Evolutionary conservation across 2,113 vertebrate species (phyloP).

Genomic region (Macaca nemestrina): DNA sequence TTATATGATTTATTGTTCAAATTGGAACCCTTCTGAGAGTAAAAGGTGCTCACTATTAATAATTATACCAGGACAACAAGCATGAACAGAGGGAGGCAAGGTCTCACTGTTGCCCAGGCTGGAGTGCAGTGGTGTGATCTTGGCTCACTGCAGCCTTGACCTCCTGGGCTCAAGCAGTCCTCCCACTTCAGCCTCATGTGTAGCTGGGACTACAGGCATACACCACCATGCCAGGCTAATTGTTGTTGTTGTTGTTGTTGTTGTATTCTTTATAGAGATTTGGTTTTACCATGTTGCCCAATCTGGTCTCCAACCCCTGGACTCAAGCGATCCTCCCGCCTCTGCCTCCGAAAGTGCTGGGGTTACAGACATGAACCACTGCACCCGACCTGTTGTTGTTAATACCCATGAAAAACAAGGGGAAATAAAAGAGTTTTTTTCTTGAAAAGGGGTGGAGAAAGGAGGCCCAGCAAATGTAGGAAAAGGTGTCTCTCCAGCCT

Average conservation of each 20-base stretch:
- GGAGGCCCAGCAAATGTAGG: not conserved
- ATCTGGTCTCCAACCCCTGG: too few relatives aligned
- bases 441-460: not conserved
- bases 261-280: too few relatives aligned
- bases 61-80: not conserved
- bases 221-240: too few relatives aligned
- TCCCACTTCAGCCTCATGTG: too few relatives aligned
- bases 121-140: too few relatives aligned
- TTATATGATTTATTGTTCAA: not conserved
- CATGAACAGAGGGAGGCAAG: not conserved
- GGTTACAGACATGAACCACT: too few relatives aligned
- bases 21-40: not conserved
- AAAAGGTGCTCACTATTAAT: not conserved
- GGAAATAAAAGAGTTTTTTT: not conserved
- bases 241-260: not conserved
- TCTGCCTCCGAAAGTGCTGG: too few relatives aligned
- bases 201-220: too few relatives aligned
- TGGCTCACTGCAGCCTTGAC: too few relatives aligned
- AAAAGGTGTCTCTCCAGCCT: not conserved
- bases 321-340: too few relatives aligned
- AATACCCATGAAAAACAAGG: not conserved
- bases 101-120: too few relatives aligned
- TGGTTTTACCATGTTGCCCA: too few relatives aligned
- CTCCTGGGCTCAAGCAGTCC: not conserved
- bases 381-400: not conserved